Base-by-base conservation (phyloP, 2,113 vertebrate species). In the Centropus bengalensis region DNA sequence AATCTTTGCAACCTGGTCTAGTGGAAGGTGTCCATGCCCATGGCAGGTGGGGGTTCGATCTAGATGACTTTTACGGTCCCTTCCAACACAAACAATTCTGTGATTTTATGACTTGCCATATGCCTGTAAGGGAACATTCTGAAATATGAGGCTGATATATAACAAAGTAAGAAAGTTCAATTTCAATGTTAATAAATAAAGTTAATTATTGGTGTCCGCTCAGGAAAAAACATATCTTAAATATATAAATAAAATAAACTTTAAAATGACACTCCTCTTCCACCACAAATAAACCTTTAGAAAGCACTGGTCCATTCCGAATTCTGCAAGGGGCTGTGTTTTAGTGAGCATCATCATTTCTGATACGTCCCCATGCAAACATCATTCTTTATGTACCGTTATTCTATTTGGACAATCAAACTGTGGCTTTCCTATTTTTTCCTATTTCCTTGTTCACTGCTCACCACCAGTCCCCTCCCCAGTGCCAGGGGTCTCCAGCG, bases 401-500 rank as follows among this genome's bases (percentile, higher is more conserved):
- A 71, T 40, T 63, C 38, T 47, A 80, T 64, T 40, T 81, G 66
- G 40, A 81, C 28, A 55, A 7, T 36, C 32, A 69, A 13, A 45
- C 36, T 74, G 19, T 74, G 60, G 30, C 52, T 40, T 67, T 54
- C 9, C 27, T 23, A 36, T 36, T 66, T 69, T 54, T 45, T 51
- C 19, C 60, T 24, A 62, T 55, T 38, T 75, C 7, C 33, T 71
- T 1, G 1, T 22, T 58, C 16, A 64, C 26, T 40, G 38, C 77
- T 49, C 14, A 77, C 47, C 3, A 56, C 24, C 49, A 38, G 6
- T 17, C 5, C 12, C 22, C 60, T 58, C 13, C 26, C 24, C 14
- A 40, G 12, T 6, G 0, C 10, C 27, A 26, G 0, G 0, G n/a
- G 8, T 67, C 47, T 67, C 67, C 18, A 80, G 12, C 18, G 81